Evolutionary conservation across 92 coral and sea anemone species (phyloP), one percentile per base, ranked within the genome.

Genomic region (Anthopleura xanthogrammica): DNA sequence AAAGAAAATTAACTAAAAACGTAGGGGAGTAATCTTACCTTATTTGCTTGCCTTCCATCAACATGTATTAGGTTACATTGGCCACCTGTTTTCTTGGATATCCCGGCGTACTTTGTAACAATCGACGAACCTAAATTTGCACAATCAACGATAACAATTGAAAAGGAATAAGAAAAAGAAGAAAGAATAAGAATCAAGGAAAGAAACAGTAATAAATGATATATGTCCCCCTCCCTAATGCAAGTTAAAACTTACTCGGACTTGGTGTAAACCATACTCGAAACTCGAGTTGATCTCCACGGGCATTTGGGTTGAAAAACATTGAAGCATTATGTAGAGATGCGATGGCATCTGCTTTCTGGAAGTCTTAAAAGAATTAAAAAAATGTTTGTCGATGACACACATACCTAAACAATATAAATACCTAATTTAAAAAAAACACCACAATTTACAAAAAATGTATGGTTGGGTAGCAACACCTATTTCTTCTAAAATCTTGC

Each of bases 191-290:
- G 17, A 23, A 72, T 4, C 7, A 73, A 36, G 77, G 12, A 73
- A 46, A 16, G 29, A 46, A 36, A 19, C 5, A 24, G n/a, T 13
- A 24, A 72, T 13, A 2, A 7, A 62, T 11, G 16, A 54, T 11
- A 14, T 54, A 14, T 54, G 36, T 29, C 36, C 58, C 1, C 7
- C 14, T 13, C 13, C 50, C 50, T 9, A 1, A 0, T 9, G 41
- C 19, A 8, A 36, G 50, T 50, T 39, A 8, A 19, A 22, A 58
- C 75, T 17, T 80, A 80, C 83, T 58, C 40, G 29, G 17, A 22
- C 39, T 16, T 80, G 77, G 83, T 5, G 76, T 80, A 19, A 80
- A 52, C 17, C 75, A 41, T 29, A 80, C 75, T 39, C 36, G 54
- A n/a, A 80, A 42, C n/a, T n/a, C 46, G 8, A 80, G 24, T 43